Evolutionary conservation across 2,797 vertebrate species (phyloP).

Genomic region (Pterois miles): DNA sequence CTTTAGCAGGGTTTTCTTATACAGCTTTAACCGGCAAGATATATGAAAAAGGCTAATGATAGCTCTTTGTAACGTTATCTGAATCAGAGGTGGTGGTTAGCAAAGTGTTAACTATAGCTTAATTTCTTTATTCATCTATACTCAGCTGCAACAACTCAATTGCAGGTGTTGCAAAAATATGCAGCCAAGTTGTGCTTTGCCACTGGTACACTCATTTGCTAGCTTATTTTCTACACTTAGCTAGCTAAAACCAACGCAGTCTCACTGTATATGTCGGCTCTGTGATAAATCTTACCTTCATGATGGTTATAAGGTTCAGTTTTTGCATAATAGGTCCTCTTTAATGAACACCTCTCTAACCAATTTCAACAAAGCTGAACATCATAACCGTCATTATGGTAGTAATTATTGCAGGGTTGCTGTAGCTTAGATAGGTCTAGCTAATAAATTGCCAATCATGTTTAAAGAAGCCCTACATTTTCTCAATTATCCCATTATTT

Average conservation of each 20-base stretch:
- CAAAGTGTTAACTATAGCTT: background rate
- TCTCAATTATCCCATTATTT: background rate
- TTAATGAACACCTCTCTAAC: no score
- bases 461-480: background rate
- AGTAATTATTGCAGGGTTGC: background rate
- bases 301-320: no score
- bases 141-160: background rate
- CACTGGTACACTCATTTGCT: background rate
- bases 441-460: background rate
- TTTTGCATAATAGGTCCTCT: background rate
- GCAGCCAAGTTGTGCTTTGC: no score
- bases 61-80: fast-evolving
- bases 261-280: no score
- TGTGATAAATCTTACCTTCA: no score
- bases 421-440: background rate
- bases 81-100: background rate
- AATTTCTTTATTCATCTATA: background rate
- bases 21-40: background rate
- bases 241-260: no score
- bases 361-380: background rate
- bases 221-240: no score
- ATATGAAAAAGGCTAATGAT: fast-evolving
- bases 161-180: background rate
- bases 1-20: background rate
- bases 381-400: background rate